Base-by-base conservation (phyloP, 2,888 invertebrate species). In the Helleia helle region DNA sequence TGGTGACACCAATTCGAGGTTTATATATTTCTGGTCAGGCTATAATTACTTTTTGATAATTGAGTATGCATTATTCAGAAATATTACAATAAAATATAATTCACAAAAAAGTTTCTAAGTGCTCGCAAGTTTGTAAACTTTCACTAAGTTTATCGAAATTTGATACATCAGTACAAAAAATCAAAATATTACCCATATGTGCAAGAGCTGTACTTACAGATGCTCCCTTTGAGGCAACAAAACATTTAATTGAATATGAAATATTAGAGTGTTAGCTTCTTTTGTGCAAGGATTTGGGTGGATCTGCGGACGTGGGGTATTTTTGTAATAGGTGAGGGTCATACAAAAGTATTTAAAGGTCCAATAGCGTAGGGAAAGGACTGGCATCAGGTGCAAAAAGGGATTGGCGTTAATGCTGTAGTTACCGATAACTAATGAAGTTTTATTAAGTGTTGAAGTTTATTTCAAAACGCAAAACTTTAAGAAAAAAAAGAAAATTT, bases 211-310 rank as follows among this genome's bases (percentile, higher is more conserved):
- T 24, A 30, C 13, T 25, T 39, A 39, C 29, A 39, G n/a, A n/a
- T n/a, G n/a, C n/a, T n/a, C n/a, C n/a, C n/a, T n/a, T n/a, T n/a
- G n/a, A n/a, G n/a, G n/a, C n/a, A n/a, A n/a, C n/a, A n/a, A n/a
- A n/a, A n/a, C n/a, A n/a, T 87, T 88, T 88, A 89, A 89, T 90
- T 89, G 89, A 90, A 90, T 89, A 89, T 88, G 87, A 87, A 89
- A 88, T 86, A 81, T 67, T 59, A 57, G 61, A 75, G 84, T 65
- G 77, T 84, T 85, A 83, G 61, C 72, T 62, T 83, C 75, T 75
- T 85, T 85, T 85, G 80, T 83, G 58, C 56, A 52, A 55, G 79
- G 80, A 73, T 80, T 80, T 76, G 62, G 57, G 52, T 57, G 74
- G 75, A 74, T 75, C 69, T 64, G 45, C 50, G 54, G 57, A 50